Base-by-base conservation (phyloP, 1,140 invertebrate species). In the Drosophila navojoa region DNA sequence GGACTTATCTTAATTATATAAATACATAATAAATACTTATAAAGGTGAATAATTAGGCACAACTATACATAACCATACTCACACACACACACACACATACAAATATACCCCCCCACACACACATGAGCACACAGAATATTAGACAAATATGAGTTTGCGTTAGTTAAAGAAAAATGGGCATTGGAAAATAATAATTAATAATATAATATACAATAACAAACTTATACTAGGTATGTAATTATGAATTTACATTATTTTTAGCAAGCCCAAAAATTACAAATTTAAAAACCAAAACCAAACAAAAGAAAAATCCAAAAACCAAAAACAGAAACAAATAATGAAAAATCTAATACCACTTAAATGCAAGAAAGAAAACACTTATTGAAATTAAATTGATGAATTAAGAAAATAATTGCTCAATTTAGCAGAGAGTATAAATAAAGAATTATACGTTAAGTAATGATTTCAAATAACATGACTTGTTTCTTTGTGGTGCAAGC, bases 391-490 rank as follows among this genome's bases (percentile, higher is more conserved):
- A 90, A 86, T 86, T 79, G 86, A 85, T 79, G 78, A 89, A 89
- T 74, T 84, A 89, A 90, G 76, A 76, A 84, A 72, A 78, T 70
- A 90, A 90, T 90, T 90, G 85, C 85, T 90, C 85, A 90, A 90
- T 90, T 90, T 90, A 90, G 85, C 86, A 77, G 71, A 81, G 81
- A 86, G 85, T 81, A 90, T 75, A 85, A 90, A 89, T 90, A 90
- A 89, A 89, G 80, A 89, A 89, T 90, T 90, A 90, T 90, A 90
- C 84, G 85, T 89, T 89, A 89, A 89, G 84, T 90, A 89, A 89
- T 80, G 80, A 89, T 90, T 89, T 90, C 75, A 79, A 89, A 63
- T 57, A 45, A 45, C 35, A 11, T 0, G 10, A 7, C 10, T 4
- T 38, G 9, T 38, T 13, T 0, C 35, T 38, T 13, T 13, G 13